Conservation (phyloP, 2,888 invertebrate species). For the Hedychridium roseum region DNA sequence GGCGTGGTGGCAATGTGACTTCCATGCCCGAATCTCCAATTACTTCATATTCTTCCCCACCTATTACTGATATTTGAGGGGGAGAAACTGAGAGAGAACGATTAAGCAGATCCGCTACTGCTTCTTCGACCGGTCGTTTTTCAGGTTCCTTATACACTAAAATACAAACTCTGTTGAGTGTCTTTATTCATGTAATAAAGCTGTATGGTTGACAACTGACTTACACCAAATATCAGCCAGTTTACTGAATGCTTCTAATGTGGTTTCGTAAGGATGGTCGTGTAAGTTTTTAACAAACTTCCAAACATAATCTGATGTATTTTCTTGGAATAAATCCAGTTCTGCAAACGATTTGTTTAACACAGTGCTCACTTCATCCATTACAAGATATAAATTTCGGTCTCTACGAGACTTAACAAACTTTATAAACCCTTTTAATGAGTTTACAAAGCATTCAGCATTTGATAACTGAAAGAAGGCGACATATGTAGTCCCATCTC, state of each 20-base stretch:
- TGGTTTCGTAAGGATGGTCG: slow-evolving; percentile 81
- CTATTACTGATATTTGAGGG: slow-evolving; percentile 55
- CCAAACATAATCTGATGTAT: slow-evolving; percentile 74
- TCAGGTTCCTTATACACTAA: slow-evolving; percentile 72
- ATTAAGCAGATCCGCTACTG: slow-evolving; percentile 71
- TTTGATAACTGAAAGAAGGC: slow-evolving; percentile 88
- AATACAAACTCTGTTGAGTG: slow-evolving; percentile 10
- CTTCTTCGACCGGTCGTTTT: slow-evolving; percentile 70
- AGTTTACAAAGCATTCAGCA: slow-evolving; percentile 77
- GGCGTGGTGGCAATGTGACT: slow-evolving; percentile 75
- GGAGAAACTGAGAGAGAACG: slow-evolving; percentile 56
- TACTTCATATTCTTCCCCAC: slow-evolving; percentile 78
- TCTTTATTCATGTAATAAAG: not conserved
- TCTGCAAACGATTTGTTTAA: slow-evolving; percentile 88
- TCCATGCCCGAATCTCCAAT: slow-evolving; percentile 67
- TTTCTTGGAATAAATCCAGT: slow-evolving; percentile 80
- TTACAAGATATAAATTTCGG: slow-evolving; percentile 75
- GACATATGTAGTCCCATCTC: slow-evolving; percentile 76
- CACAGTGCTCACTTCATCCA: slow-evolving; percentile 73
- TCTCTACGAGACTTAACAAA: slow-evolving; percentile 77
- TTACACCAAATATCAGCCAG: slow-evolving; percentile 79
- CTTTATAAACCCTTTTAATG: slow-evolving; percentile 71
- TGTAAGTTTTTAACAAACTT: slow-evolving; percentile 69
- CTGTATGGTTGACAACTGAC: too few relatives aligned
- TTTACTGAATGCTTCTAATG: slow-evolving; percentile 87